Evolutionary conservation across 2,113 vertebrate genomes (phyloP), one percentile per base, ranked within the genome.

Genomic region (Ictalurus furcatus): DNA sequence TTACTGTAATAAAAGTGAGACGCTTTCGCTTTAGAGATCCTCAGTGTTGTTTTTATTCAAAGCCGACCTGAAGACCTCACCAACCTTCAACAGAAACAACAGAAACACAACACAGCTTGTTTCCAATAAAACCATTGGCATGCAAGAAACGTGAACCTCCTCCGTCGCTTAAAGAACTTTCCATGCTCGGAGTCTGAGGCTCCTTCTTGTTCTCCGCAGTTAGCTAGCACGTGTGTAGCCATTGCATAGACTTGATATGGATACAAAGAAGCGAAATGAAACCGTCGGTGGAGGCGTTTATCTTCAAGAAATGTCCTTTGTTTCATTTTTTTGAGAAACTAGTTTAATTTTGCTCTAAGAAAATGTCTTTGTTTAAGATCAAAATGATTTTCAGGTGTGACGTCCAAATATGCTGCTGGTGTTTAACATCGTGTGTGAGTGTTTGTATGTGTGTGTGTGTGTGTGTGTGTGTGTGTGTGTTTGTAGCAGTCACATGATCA

Each of bases 211-310:
- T 30, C n/a, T 80, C 69, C 54, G 73, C 71, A 85, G 79, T 87
- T 80, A 86, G 59, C 87, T 73, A 78, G 65, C 84, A 85, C 12
- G 16, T 40, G 34, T 40, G 81, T 44, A 84, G 34, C 65, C 85
- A 61, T 92, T 92, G 91, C 91, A 92, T 92, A 92, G 91, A 89
- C 91, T 85, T 28, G 56, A 85, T 58, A 79, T 78, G 48, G 81
- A 85, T 34, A 86, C 54, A 34, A 71, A 87, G 76, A 88, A 40
- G 74, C 59, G 2, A 71, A n/a, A 9, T 48, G 28, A 83, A 37
- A 81, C 40, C 86, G 34, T 54, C 56, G 23, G 80, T n/a, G 3
- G n/a, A 59, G 81, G 30, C 30, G 17, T 84, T 63, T 58, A 84
- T 16, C 80, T 13, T 40, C 12, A 8, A 44, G 4, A 61, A 84